A percentile compares a stretch with the other conserved stretches of the same genome.
Conservation (phyloP, 2,113 vertebrate genomes). For the Melanerpes aurifrons region DNA sequence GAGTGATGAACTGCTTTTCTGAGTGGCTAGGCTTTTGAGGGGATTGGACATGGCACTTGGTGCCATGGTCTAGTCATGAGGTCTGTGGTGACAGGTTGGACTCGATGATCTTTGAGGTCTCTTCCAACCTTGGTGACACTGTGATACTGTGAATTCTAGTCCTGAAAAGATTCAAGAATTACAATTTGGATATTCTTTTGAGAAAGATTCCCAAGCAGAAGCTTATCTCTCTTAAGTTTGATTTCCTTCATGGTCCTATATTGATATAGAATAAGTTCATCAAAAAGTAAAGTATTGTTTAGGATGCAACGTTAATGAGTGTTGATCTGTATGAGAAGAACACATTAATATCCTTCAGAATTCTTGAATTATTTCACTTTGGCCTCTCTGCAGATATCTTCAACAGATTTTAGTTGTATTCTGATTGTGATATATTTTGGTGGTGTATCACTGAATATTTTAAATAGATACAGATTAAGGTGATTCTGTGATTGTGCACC, state of each 20-base stretch:
- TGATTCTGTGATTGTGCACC: not conserved
- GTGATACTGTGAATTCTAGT: not conserved
- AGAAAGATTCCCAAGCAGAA: not conserved
- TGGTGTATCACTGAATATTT: not conserved
- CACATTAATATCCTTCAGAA: not conserved
- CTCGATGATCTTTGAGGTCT: too few species aligned
- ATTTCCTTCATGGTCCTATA: not conserved
- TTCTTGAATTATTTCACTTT: not conserved
- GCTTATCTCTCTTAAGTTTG: not conserved
- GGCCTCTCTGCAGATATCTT: not conserved
- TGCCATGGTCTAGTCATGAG: too few species aligned
- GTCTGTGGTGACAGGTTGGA: too few species aligned
- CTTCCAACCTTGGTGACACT: too few species aligned
- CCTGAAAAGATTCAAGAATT: not conserved
- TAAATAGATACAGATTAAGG: not conserved
- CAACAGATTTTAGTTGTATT: slow-evolving; percentile 4
- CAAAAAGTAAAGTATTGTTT: slow-evolving; percentile 1
- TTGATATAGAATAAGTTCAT: not conserved
- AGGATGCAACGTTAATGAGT: not conserved
- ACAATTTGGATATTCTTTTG: not conserved
- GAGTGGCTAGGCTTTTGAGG: not conserved
- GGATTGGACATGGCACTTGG: too few species aligned
- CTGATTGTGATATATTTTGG: not conserved
- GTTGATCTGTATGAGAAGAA: slow-evolving; percentile 12
- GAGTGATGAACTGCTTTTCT: not conserved